Conservation (phyloP, 2,797 vertebrate species). For the Acanthopagrus latus region DNA sequence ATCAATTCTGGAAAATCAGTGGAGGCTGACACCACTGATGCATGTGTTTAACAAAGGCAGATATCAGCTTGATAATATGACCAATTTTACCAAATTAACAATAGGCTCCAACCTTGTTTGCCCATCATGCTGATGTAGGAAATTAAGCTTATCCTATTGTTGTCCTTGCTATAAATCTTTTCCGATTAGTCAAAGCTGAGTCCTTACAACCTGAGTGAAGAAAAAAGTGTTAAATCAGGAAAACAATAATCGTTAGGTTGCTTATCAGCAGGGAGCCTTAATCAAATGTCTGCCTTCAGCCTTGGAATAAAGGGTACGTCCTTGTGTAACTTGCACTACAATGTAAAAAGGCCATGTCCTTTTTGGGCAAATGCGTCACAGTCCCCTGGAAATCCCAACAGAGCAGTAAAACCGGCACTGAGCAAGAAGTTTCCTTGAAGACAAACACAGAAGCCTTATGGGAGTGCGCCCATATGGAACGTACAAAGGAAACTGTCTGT, state of each 20-base stretch:
- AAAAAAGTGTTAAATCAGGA: not conserved
- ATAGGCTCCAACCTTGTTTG: not conserved
- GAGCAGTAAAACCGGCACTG: slow-evolving; percentile 6
- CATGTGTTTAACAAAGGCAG: not conserved
- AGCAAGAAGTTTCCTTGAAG: not conserved
- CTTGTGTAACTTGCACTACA: no score
- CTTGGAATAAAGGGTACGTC: not conserved
- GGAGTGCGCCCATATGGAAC: not conserved
- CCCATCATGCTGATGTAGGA: not conserved
- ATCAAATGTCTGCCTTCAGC: not conserved
- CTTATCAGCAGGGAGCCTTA: not conserved
- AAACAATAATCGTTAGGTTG: not conserved
- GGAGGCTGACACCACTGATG: not conserved
- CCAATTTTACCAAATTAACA: not conserved
- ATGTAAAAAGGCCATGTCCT: not conserved
- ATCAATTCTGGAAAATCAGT: not conserved
- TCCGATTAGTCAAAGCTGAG: not conserved
- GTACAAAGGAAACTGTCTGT: not conserved
- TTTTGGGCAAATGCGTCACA: slow-evolving; percentile 42
- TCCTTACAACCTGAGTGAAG: slow-evolving; percentile 5
- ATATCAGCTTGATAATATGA: not conserved
- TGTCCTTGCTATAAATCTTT: not conserved
- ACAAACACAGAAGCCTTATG: not conserved
- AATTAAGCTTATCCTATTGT: not conserved
- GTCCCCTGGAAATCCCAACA: slow-evolving; percentile 42